Evolutionary conservation across 2,888 invertebrate species (phyloP).

Genomic region (Stratiomys singularior): DNA sequence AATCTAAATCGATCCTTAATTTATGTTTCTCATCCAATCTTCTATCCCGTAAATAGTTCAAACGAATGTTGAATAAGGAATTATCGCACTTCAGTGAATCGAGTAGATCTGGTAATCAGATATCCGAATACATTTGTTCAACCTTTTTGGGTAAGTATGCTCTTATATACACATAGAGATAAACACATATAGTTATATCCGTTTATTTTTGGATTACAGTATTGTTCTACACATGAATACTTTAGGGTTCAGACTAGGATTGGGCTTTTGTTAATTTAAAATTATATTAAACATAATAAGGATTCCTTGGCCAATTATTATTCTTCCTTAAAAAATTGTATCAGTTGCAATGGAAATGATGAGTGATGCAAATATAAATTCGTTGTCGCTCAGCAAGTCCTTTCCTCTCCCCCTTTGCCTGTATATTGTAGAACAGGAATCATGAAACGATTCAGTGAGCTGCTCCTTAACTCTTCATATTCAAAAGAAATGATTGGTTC

Average conservation of each 20-base stretch:
- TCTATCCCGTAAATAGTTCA: conserved; percentile 77
- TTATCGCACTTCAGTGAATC: conserved; percentile 99
- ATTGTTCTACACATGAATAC: background rate
- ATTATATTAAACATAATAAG: background rate
- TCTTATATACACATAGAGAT: background rate
- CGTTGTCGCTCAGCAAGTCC: no score
- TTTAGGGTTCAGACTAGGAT: background rate
- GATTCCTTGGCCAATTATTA: no score
- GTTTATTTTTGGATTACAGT: background rate
- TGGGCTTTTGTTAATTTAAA: background rate
- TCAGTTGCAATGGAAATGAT: no score
- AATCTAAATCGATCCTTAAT: conserved; percentile 32
- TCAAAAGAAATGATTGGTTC: no score
- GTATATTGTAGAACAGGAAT: no score
- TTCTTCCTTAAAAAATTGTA: no score
- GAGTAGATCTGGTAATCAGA: conserved; percentile 98
- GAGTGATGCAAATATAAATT: no score
- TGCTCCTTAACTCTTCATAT: no score
- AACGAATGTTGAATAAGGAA: conserved; percentile 99
- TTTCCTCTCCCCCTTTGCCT: no score
- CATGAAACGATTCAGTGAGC: no score
- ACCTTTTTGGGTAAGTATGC: conserved; percentile 94
- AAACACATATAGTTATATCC: background rate
- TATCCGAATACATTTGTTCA: conserved; percentile 98
- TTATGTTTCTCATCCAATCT: conserved; percentile 56